Evolutionary conservation across 2,888 invertebrate genomes (phyloP), one percentile per base, ranked within the genome.

Genomic region (Drosophila ustulata): DNA sequence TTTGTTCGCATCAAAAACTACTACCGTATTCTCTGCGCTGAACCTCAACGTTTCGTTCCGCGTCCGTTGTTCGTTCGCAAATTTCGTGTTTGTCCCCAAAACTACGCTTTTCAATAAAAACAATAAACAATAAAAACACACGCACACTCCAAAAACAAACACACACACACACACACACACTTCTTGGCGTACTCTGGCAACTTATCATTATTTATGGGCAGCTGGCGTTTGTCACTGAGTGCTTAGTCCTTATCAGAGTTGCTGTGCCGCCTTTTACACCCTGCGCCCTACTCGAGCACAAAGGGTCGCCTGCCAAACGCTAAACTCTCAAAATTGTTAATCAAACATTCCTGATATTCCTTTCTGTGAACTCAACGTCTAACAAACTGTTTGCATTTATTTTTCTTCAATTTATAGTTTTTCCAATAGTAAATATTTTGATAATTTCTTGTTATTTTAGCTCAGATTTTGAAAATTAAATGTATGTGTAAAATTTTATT

Each of bases 21-120:
- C 91, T 91, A 91, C 91, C 91, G 91, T 91, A 91, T 91, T 91
- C 78, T 90, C 91, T 91, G 91, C 91, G 83, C 91, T 91, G 91
- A 91, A 91, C 91, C 91, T 91, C 89, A 79, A 57, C 9, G 53
- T 55, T 11, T 25, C 9, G 26, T 47, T 23, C 1, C 6, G 4
- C n/a, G 46, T 47, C 46, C 43, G 52, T 13, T 37, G 70, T 78
- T 47, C 66, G 68, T 72, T 72, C 62, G 11, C 46, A 47, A 70
- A 78, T 75, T 78, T 71, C 45, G 71, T 34, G 62, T 37, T 49
- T 28, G 66, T 66, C 66, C 37, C 18, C 28, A 32, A 56, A 67
- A 58, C 52, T 52, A 62, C 32, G 47, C 23, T 49, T 50, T 50
- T 53, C 56, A 52, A 59, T 50, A 51, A 51, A 59, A 52, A 25